A percentile compares a stretch with the other conserved stretches of the same genome.
Evolutionary conservation across 2,888 invertebrate genomes (phyloP).

Genomic region (Tribolium freemani): DNA sequence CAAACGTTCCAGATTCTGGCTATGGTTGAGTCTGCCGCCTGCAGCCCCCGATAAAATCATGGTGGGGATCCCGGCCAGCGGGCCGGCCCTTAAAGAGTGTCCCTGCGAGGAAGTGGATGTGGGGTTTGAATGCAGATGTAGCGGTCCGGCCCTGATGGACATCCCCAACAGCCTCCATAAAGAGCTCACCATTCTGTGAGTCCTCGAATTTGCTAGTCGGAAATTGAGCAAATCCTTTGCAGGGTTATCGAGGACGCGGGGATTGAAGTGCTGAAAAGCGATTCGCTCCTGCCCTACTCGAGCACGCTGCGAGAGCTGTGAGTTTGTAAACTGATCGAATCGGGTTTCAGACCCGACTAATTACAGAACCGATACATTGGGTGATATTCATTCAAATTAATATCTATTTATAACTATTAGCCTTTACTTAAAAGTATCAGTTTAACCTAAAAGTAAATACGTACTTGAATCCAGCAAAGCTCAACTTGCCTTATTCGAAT

Average conservation of each 20-base stretch:
- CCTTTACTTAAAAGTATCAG: too few species aligned
- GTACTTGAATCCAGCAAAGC: too few species aligned
- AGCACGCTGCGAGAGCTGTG: slow-evolving; percentile 63
- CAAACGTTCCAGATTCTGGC: slow-evolving; percentile 15
- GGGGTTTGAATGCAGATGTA: slow-evolving; percentile 59
- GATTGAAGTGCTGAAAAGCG: slow-evolving; percentile 63
- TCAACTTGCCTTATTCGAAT: too few species aligned
- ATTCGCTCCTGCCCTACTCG: slow-evolving; percentile 61
- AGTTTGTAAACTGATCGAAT: slow-evolving; percentile 49
- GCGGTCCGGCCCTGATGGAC: slow-evolving; percentile 58
- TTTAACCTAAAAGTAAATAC: too few species aligned
- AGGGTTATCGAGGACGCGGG: slow-evolving; percentile 65
- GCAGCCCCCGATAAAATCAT: slow-evolving; percentile 18
- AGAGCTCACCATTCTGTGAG: slow-evolving; percentile 60
- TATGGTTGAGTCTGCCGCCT: slow-evolving; percentile 28
- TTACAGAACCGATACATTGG: too few species aligned
- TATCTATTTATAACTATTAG: too few species aligned
- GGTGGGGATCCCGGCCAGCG: slow-evolving; percentile 40
- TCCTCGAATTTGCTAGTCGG: slow-evolving; percentile 32
- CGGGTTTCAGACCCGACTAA: too few species aligned
- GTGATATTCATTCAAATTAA: too few species aligned
- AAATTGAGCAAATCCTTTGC: slow-evolving; percentile 40
- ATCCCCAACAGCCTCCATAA: slow-evolving; percentile 59
- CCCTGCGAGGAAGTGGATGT: slow-evolving; percentile 57
- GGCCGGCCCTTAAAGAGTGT: slow-evolving; percentile 49